Conservation (phyloP, 2,113 vertebrate genomes). For the Saccopteryx leptura region DNA sequence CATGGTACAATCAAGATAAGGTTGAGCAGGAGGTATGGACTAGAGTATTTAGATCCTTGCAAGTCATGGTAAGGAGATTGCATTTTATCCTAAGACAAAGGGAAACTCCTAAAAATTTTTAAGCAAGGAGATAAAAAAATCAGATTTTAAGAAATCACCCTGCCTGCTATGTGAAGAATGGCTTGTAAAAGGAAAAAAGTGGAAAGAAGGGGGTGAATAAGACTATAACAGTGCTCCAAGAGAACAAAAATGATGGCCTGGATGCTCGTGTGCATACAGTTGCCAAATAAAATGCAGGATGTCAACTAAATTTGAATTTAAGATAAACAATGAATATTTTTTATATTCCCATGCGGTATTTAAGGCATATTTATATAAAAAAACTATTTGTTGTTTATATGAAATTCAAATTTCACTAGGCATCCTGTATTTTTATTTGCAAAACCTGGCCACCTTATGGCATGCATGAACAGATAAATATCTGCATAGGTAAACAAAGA, state of each 20-base stretch:
- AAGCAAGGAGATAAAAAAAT: not conserved
- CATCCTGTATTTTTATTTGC: constrained; percentile 59
- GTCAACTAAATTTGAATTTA: constrained; percentile 1
- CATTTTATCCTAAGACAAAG: constrained; percentile 43
- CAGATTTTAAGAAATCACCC: not conserved
- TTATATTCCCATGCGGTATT: not conserved
- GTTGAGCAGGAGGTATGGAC: not conserved
- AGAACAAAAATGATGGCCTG: not conserved
- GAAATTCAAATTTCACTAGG: constrained; percentile 49
- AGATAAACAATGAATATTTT: not conserved
- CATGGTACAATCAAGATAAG: not conserved
- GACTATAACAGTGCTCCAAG: not conserved
- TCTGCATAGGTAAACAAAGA: not conserved
- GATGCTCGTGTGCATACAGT: fast-evolving
- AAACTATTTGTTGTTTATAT: constrained; percentile 17
- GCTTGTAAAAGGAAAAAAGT: not conserved
- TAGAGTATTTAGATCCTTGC: not conserved
- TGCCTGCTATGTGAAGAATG: not conserved
- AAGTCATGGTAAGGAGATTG: not conserved
- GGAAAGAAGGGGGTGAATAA: not conserved
- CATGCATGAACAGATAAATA: not conserved
- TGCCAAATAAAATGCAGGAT: not conserved
- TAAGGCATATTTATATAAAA: constrained; percentile 7
- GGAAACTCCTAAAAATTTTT: not conserved
- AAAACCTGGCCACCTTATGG: constrained; percentile 4